These are phyloP conservation scores for Lacerta viridis DNA, from an alignment of 2,797 vertebrate genomes.

Conservation along the genomic window DNA sequence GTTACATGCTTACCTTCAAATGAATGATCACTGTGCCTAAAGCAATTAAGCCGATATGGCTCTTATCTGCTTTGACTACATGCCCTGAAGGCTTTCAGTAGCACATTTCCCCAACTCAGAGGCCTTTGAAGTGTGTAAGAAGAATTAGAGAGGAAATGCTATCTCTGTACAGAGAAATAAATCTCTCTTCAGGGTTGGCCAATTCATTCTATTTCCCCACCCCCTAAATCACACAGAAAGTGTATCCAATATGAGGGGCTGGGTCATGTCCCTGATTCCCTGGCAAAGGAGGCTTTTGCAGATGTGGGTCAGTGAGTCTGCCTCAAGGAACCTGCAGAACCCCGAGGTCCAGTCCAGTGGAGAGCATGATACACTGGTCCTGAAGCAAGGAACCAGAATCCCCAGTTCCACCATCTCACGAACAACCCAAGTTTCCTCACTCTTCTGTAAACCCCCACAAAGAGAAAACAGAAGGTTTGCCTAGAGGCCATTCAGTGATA, in stretches of 20 bases:
- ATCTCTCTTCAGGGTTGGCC: not conserved
- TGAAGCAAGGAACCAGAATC: not conserved
- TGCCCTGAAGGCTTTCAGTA: not conserved
- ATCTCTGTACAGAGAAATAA: not conserved
- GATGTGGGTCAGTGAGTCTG: not conserved
- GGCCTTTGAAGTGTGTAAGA: not conserved
- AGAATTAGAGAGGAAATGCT: not conserved
- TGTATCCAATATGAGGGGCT: no score
- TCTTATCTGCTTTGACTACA: not conserved
- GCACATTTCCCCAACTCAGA: not conserved
- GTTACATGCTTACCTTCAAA: not conserved
- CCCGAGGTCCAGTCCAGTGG: not conserved
- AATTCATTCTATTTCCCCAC: not conserved
- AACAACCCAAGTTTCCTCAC: no score
- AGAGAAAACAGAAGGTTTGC: not conserved
- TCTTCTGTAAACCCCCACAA: not conserved
- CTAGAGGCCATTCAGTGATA: conserved; percentile 2
- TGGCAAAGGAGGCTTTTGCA: not conserved
- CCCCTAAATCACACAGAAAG: not conserved
- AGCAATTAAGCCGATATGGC: not conserved
- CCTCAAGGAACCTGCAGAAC: not conserved
- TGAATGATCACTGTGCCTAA: not conserved
- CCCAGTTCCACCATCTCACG: not conserved
- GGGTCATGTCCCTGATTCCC: not conserved
- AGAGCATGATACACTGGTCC: not conserved